phyloP scores from a whole-genome alignment of 2,113 vertebrate genomes.

The Alaudala cheleensis region DNA sequence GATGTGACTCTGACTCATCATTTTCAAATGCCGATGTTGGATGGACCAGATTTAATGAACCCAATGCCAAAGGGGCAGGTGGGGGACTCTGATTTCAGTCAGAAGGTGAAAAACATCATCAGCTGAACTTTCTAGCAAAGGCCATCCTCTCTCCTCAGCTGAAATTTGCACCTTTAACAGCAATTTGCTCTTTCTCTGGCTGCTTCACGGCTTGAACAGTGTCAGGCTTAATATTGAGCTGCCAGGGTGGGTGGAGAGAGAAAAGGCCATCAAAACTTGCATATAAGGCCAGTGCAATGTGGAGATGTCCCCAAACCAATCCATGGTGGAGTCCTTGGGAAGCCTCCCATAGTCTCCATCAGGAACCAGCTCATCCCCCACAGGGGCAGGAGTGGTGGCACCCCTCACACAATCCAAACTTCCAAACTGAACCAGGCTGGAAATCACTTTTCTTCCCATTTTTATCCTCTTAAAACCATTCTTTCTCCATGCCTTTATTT shows the following conservation, averaged over 20 bases:
- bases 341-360: background rate
- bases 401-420: background rate
- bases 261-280: background rate
- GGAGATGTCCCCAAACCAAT: fast-evolving
- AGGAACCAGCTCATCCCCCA: background rate
- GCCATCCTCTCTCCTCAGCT: background rate
- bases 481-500: background rate
- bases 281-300: background rate
- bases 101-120: background rate
- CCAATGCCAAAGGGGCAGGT: background rate
- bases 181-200: background rate
- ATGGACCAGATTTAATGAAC: background rate
- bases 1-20: background rate
- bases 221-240: background rate
- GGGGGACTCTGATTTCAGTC: background rate
- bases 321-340: background rate
- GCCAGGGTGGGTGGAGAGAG: background rate
- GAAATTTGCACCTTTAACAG: background rate
- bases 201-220: background rate
- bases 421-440: background rate
- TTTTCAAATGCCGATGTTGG: background rate
- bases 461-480: background rate
- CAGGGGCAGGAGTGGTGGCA: background rate
- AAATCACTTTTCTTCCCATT: background rate
- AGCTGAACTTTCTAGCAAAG: background rate